phyloP scores from a whole-genome alignment of 92 coral and sea anemone genomes.

The Scolanthus callimorphus region DNA sequence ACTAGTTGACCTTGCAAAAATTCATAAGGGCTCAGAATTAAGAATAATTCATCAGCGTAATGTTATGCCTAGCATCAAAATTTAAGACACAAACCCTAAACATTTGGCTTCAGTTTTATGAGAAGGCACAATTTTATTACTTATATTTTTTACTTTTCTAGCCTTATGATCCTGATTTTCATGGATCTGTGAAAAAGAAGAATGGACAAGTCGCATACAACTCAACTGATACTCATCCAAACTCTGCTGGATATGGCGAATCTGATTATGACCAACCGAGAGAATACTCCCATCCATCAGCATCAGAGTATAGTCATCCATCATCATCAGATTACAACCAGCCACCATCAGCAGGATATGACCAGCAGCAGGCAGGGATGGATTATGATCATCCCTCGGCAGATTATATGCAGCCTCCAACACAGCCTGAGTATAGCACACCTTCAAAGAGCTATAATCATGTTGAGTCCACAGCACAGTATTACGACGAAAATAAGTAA shows the following conservation, averaged over 20 bases:
- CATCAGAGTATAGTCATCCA: background rate
- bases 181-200: background rate
- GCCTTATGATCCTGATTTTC: conserved; percentile 18
- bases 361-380: background rate
- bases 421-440: background rate
- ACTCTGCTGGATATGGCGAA: no score
- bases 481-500: background rate
- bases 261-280: background rate
- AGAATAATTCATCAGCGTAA: no score
- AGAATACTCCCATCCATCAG: background rate
- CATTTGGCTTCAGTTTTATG: no score
- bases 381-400: background rate
- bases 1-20: no score
- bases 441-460: background rate
- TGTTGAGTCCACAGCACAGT: background rate
- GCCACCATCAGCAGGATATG: background rate
- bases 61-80: no score
- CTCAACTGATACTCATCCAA: background rate
- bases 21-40: no score
- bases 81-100: no score
- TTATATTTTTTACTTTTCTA: background rate
- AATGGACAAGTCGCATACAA: background rate
- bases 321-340: background rate
- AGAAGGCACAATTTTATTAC: no score
- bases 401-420: background rate